phyloP scores from a whole-genome alignment of 2,888 invertebrate genomes.

The Apamea sordens region DNA sequence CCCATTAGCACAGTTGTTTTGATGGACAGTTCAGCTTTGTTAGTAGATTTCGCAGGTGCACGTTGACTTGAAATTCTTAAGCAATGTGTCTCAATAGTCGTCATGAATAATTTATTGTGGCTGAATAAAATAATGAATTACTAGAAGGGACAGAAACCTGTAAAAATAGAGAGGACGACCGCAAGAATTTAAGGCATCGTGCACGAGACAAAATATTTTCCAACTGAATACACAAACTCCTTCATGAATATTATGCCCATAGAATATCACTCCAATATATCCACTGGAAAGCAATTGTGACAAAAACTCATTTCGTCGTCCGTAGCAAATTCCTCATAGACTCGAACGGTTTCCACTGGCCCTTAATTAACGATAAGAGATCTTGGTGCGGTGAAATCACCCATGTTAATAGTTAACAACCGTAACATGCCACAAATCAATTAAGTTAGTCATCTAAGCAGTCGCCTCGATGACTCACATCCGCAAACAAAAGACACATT shows the following conservation, averaged over 20 bases:
- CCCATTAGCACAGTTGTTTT: slow-evolving; percentile 46
- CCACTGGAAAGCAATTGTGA: slow-evolving; percentile 32
- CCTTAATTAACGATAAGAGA: slow-evolving; percentile 65
- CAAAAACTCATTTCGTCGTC: slow-evolving; percentile 50
- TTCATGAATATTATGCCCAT: slow-evolving; percentile 12
- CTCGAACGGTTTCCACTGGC: slow-evolving; percentile 50
- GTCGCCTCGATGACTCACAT: slow-evolving; percentile 80
- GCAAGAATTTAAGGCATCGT: not conserved
- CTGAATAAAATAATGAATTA: not conserved
- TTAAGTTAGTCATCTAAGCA: slow-evolving; percentile 85
- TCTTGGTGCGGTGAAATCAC: slow-evolving; percentile 77
- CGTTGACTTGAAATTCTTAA: not conserved
- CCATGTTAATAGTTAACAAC: slow-evolving; percentile 83
- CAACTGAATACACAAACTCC: slow-evolving; percentile 10
- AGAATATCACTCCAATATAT: slow-evolving; percentile 11
- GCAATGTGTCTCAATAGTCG: not conserved
- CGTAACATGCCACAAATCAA: slow-evolving; percentile 86
- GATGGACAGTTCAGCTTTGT: slow-evolving; percentile 30
- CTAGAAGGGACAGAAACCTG: not conserved
- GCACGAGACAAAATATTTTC: slow-evolving; percentile 18
- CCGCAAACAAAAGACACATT: slow-evolving; percentile 74
- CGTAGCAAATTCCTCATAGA: slow-evolving; percentile 47
- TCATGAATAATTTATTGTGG: not conserved
- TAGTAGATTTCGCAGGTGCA: slow-evolving; percentile 28
- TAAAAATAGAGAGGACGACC: not conserved